phyloP scores from a whole-genome alignment of 2,113 vertebrate species.

The Leiothrix lutea region DNA sequence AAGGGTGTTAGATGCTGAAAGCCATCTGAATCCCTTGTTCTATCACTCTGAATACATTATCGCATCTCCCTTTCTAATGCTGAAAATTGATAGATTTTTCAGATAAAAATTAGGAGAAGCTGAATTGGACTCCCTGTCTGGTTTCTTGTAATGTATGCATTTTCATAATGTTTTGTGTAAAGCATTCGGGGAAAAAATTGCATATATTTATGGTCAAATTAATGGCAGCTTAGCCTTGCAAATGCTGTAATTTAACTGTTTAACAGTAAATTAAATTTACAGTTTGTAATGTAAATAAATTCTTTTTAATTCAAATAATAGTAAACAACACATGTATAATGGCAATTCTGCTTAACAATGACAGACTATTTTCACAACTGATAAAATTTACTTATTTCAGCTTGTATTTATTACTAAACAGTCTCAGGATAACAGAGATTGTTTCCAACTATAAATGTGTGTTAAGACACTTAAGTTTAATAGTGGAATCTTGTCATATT shows the following conservation, averaged over 20 bases:
- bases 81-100: conserved; percentile 54
- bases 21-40: conserved; percentile 43
- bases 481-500: conserved; percentile 5
- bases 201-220: conserved; percentile 41
- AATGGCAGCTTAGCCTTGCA: conserved; percentile 27
- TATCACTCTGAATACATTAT: conserved; percentile 45
- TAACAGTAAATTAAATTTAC: conserved; percentile 56
- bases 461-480: conserved; percentile 42
- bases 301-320: conserved; percentile 30
- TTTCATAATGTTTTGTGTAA: conserved; percentile 13
- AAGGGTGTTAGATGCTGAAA: conserved; percentile 43
- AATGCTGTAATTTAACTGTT: conserved; percentile 53
- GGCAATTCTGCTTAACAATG: conserved; percentile 11
- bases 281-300: conserved; percentile 33
- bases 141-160: neutral
- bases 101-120: conserved; percentile 57
- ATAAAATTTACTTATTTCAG: conserved; percentile 29
- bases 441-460: neutral
- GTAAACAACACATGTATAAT: neutral
- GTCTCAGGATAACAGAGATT: neutral
- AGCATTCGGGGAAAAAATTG: neutral
- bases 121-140: neutral
- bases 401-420: neutral
- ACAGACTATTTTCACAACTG: neutral
- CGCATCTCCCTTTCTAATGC: conserved; percentile 39